Evolutionary conservation across 2,797 vertebrate species (phyloP), one percentile per base, ranked within the genome.

Genomic region (Acridotheres tristis): DNA sequence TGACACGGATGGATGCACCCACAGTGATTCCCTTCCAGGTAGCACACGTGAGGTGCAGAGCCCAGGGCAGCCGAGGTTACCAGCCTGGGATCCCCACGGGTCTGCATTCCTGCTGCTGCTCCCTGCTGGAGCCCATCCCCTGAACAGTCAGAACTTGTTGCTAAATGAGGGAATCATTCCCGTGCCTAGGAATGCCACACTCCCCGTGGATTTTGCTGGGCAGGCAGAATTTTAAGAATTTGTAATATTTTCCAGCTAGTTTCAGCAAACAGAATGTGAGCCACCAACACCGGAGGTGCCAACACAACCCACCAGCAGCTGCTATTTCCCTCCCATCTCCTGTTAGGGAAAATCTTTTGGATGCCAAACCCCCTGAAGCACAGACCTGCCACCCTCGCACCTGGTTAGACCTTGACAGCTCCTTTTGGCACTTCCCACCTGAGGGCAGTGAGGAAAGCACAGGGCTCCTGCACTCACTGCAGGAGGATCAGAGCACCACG

Each of bases 181-280:
- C 88, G 54, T 48, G 77, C 73, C n/a, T 27, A 66, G 53, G n/a
- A 95, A 84, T 59, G 69, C 90, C 59, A 58, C 25, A 5, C 45
- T 86, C 55, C 69, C 45, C 29, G 17, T 32, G 53, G 59, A 86
- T 86, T 94, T 48, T 90, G 83, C 93, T 79, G 83, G 76, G 62
- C 88, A 84, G 47, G 80, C 93, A 95, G 88, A 94, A 94, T 94
- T 90, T 90, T 51, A 91, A 85, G 85, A 94, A 85, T 92, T 83
- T 54, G 53, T 68, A 93, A 45, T 86, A 79, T 88, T 86, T 85
- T 84, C 62, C 85, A 78, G 88, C 55, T 48, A 40, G 74, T 54
- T 94, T 88, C 91, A 88, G 90, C 87, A 90, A 94, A 62, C 43
- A 53, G 87, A 93, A 91, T 7, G 83, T 10, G 68, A 94, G 63